Evolutionary conservation across 1,140 invertebrate species (phyloP).

Genomic region (Drosophila micromelanica): DNA sequence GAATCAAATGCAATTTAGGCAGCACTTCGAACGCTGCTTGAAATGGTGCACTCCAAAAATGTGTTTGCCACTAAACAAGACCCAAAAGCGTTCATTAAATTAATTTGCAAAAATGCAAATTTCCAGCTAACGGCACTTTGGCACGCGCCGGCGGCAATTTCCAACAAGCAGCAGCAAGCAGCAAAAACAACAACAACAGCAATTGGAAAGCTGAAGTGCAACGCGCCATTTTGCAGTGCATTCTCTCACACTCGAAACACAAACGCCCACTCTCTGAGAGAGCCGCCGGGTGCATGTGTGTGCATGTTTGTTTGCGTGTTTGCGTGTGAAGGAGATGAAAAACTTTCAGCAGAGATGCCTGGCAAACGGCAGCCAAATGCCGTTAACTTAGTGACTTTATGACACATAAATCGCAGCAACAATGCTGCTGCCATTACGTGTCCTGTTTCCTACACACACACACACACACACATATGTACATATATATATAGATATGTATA

Average conservation of each 20-base stretch:
- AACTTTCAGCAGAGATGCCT: conserved; percentile 46
- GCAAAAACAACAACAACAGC: conserved; percentile 28
- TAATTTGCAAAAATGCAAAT: conserved; percentile 82
- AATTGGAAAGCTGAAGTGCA: conserved; percentile 45
- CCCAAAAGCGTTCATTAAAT: conserved; percentile 79
- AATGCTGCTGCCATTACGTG: conserved; percentile 29
- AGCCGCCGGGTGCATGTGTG: not conserved
- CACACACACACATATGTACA: conserved; percentile 13
- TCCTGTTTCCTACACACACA: conserved; percentile 23
- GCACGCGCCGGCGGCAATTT: conserved; percentile 65
- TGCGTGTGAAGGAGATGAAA: conserved; percentile 3
- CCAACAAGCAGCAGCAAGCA: conserved; percentile 13
- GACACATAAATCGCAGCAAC: conserved; percentile 80
- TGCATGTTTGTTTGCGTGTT: not conserved
- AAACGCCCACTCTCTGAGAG: not conserved
- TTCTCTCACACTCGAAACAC: conserved; percentile 15
- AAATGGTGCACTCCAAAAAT: conserved; percentile 6
- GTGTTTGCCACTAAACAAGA: conserved; percentile 63
- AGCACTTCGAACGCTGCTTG: conserved; percentile 29
- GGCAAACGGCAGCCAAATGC: conserved; percentile 75
- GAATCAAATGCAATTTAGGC: conserved; percentile 60
- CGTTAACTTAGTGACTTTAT: conserved; percentile 83
- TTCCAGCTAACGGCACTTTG: conserved; percentile 74
- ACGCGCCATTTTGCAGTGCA: conserved; percentile 45
- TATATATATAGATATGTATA: not conserved